phyloP scores from a whole-genome alignment of 35 echinoderm and acorn worm genomes.

The Patiria miniata region DNA sequence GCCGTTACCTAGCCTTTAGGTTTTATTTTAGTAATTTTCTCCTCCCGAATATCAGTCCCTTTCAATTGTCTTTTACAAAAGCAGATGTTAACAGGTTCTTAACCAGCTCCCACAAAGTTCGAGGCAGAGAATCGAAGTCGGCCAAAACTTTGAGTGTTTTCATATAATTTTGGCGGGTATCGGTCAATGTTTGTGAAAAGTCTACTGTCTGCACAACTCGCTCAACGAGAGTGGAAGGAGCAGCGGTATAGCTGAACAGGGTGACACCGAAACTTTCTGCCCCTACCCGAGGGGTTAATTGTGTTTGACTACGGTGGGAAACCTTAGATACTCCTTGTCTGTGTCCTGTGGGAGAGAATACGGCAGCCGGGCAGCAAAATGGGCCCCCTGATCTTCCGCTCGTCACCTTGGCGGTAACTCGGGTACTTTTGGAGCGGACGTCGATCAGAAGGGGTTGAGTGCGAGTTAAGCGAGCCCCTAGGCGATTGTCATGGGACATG shows the following conservation, averaged over 20 bases:
- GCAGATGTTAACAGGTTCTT: not conserved
- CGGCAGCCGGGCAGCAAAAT: not conserved
- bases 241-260: conserved; percentile 4
- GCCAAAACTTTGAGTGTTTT: not conserved
- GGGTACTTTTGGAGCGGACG: not conserved
- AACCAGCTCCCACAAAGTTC: not conserved
- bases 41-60: not conserved
- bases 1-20: too few species aligned
- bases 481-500: not conserved
- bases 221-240: conserved; percentile 11
- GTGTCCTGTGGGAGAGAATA: not conserved
- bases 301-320: conserved; percentile 28
- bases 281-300: conserved; percentile 15
- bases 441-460: conserved; percentile 12
- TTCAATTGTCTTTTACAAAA: not conserved
- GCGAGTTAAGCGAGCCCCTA: conserved; percentile 6
- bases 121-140: not conserved
- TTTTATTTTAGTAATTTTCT: not conserved
- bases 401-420: not conserved
- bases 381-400: not conserved
- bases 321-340: not conserved
- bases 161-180: conserved; percentile 3
- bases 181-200: conserved; percentile 1
- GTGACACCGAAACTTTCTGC: not conserved
- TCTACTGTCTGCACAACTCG: not conserved